Evolutionary conservation across 2,888 invertebrate genomes (phyloP).

Genomic region (Caenorhabditis sinica): DNA sequence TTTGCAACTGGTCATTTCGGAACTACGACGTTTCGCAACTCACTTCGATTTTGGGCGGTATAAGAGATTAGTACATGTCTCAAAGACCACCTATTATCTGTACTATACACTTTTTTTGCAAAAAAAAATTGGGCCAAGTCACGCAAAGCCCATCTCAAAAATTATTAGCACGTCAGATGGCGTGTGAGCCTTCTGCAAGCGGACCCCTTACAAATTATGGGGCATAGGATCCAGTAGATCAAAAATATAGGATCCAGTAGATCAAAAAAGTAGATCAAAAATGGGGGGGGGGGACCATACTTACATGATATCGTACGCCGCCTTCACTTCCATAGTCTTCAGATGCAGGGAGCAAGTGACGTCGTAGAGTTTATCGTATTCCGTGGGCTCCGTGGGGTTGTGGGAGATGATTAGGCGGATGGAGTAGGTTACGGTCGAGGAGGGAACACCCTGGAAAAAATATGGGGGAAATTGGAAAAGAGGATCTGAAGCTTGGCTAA

Average conservation of each 20-base stretch:
- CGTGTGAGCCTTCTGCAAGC: neutral
- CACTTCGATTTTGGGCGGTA: too few species aligned
- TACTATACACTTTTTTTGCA: neutral
- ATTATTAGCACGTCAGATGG: neutral
- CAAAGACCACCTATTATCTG: conserved; percentile 9
- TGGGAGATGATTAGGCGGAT: conserved; percentile 67
- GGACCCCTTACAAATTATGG: neutral
- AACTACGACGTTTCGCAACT: too few species aligned
- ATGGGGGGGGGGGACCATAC: neutral
- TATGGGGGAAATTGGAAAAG: neutral
- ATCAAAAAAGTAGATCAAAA: neutral
- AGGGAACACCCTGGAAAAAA: conserved; percentile 48
- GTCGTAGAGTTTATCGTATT: conserved; percentile 71
- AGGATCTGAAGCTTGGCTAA: too few species aligned
- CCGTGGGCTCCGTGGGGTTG: conserved; percentile 56
- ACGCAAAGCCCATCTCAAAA: conserved; percentile 7
- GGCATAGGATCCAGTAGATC: too few species aligned
- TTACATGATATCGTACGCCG: conserved; percentile 65
- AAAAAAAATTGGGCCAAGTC: neutral
- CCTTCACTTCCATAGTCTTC: conserved; percentile 52
- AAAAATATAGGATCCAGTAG: too few species aligned
- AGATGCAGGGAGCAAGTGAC: conserved; percentile 65
- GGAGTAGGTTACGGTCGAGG: conserved; percentile 54
- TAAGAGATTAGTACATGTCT: neutral
- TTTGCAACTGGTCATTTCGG: too few species aligned